Conservation (phyloP, 2,113 vertebrate genomes). For the Spilogale gracilis region DNA sequence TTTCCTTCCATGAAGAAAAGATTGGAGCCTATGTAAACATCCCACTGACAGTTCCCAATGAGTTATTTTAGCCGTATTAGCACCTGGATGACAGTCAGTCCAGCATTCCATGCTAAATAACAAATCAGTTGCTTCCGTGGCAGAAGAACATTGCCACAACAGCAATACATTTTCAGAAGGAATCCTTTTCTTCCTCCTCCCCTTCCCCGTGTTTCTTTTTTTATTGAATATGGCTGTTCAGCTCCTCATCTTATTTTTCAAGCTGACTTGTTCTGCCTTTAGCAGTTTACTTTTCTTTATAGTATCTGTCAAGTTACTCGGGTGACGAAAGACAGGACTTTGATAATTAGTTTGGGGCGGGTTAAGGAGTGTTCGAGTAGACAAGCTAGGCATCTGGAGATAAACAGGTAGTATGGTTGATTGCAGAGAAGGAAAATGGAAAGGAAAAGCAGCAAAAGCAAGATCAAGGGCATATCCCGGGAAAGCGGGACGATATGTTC, state of each 20-base stretch:
- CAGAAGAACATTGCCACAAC: constrained; percentile 85
- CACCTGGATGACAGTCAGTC: constrained; percentile 92
- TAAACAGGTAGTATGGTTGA: constrained; percentile 81
- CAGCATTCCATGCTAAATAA: constrained; percentile 89
- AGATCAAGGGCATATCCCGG: constrained; percentile 33
- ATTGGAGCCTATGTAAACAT: constrained; percentile 95
- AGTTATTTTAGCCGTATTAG: constrained; percentile 93
- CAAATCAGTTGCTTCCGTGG: constrained; percentile 89
- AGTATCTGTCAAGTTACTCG: constrained; percentile 81
- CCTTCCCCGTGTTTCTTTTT: constrained; percentile 48
- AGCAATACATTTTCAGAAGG: constrained; percentile 86
- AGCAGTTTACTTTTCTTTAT: constrained; percentile 82
- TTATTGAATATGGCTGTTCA: constrained; percentile 85
- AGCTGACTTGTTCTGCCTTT: constrained; percentile 82
- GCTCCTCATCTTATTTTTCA: constrained; percentile 79
- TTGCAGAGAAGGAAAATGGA: constrained; percentile 62
- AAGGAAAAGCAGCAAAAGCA: constrained; percentile 69
- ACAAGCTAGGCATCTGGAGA: constrained; percentile 61
- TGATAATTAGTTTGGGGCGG: constrained; percentile 78
- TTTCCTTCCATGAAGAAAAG: constrained; percentile 92
- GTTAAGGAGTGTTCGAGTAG: constrained; percentile 33
- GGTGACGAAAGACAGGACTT: constrained; percentile 86
- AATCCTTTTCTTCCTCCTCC: constrained; percentile 75
- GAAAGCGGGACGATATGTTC: constrained; percentile 57
- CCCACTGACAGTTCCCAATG: constrained; percentile 93